phyloP scores from a whole-genome alignment of 2,113 vertebrate genomes.

The Brachyhypopomus gauderio region DNA sequence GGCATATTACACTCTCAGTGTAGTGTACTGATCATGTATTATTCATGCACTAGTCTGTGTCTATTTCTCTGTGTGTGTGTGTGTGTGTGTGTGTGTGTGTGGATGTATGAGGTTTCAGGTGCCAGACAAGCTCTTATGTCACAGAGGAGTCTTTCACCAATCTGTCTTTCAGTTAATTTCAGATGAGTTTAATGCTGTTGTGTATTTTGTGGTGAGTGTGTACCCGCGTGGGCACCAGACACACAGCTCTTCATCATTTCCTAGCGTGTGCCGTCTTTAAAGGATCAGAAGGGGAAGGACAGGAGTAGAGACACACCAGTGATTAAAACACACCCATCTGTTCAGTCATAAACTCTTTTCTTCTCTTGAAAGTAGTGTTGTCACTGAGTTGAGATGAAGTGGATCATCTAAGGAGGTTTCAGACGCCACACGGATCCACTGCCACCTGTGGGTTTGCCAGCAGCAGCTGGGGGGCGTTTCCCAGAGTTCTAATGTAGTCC shows the following conservation, averaged over 20 bases:
- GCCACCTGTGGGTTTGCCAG: too few relatives aligned
- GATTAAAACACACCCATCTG: too few relatives aligned
- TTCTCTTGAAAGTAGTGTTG: too few relatives aligned
- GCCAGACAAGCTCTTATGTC: neutral
- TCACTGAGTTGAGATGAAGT: too few relatives aligned
- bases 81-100: neutral
- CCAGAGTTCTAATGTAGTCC: too few relatives aligned
- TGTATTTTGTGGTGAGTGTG: neutral
- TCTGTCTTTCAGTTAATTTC: neutral
- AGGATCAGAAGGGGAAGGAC: too few relatives aligned
- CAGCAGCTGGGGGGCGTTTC: too few relatives aligned
- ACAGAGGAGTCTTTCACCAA: neutral
- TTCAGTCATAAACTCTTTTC: too few relatives aligned
- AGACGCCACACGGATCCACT: too few relatives aligned
- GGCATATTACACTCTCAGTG: neutral
- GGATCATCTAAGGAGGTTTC: too few relatives aligned
- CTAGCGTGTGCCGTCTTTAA: neutral
- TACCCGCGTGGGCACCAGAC: too few relatives aligned
- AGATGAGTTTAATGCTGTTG: neutral
- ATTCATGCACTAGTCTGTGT: constrained; percentile 56
- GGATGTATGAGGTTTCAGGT: neutral
- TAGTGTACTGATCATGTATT: constrained; percentile 55
- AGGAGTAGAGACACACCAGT: too few relatives aligned
- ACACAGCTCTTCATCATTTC: neutral
- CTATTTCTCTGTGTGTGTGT: constrained; percentile 4